Conservation (phyloP, 2,888 invertebrate species). For the Harmothoe impar region DNA sequence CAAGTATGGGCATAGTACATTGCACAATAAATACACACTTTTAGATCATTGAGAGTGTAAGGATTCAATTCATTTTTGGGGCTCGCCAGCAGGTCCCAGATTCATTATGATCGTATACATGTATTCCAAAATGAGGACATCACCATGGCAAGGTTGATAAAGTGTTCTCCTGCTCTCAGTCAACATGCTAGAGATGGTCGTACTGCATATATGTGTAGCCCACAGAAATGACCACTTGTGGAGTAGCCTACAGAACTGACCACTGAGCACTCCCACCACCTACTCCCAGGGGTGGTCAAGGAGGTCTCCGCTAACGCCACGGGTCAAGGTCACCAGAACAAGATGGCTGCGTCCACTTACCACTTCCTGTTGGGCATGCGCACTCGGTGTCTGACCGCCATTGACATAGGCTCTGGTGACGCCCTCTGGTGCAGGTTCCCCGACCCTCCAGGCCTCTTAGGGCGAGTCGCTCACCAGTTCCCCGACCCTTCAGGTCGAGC, state of each 20-base stretch:
- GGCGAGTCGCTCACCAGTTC: background rate
- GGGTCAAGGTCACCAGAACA: slow-evolving; percentile 32
- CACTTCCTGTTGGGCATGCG: slow-evolving; percentile 37
- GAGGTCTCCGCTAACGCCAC: background rate
- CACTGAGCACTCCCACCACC: background rate
- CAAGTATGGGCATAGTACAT: too few relatives aligned
- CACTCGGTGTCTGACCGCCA: slow-evolving; percentile 12
- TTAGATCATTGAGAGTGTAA: too few relatives aligned
- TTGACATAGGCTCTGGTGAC: slow-evolving; percentile 40
- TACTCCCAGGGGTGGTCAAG: background rate
- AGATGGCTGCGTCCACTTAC: slow-evolving; percentile 9
- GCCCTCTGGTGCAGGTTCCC: slow-evolving; percentile 15
- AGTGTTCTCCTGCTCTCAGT: too few relatives aligned
- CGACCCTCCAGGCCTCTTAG: background rate
- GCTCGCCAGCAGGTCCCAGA: too few relatives aligned
- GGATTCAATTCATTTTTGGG: too few relatives aligned
- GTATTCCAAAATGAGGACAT: too few relatives aligned
- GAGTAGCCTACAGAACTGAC: background rate
- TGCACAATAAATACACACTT: too few relatives aligned
- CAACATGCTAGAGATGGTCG: too few relatives aligned
- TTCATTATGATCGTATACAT: too few relatives aligned
- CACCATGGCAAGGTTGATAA: too few relatives aligned
- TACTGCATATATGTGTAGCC: too few relatives aligned
- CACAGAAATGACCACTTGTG: too few relatives aligned
- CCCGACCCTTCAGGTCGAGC: background rate